Evolutionary conservation across 2,888 invertebrate species (phyloP).

Genomic region (Xanthia togata): DNA sequence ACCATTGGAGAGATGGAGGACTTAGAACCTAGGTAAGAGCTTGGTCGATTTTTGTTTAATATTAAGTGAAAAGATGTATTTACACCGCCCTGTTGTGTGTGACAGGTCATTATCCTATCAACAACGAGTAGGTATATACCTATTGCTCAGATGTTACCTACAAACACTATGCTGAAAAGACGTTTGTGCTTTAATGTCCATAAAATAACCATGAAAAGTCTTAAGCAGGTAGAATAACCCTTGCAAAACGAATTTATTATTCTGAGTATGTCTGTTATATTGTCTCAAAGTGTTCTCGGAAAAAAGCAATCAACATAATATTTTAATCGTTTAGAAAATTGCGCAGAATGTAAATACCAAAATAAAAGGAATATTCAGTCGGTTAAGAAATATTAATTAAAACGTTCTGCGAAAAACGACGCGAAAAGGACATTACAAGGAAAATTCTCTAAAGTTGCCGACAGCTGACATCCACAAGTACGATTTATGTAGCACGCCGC

Average conservation of each 20-base stretch:
- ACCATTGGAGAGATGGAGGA: slow-evolving; percentile 93
- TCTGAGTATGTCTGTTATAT: slow-evolving; percentile 24
- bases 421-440: slow-evolving; percentile 88
- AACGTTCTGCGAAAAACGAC: slow-evolving; percentile 87
- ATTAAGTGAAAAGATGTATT: background rate
- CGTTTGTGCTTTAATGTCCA: background rate
- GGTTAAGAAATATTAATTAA: slow-evolving; percentile 88
- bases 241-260: slow-evolving; percentile 27
- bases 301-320: slow-evolving; percentile 57
- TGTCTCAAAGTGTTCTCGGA: slow-evolving; percentile 39
- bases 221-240: background rate
- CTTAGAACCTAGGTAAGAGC: slow-evolving; percentile 89
- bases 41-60: background rate
- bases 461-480: slow-evolving; percentile 89
- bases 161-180: background rate
- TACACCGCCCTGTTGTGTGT: too few relatives aligned
- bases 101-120: slow-evolving; percentile 5
- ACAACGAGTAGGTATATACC: background rate
- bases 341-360: slow-evolving; percentile 66
- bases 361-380: slow-evolving; percentile 68
- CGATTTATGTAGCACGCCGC: slow-evolving; percentile 85
- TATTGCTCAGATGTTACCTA: background rate
- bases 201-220: background rate
- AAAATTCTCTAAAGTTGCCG: slow-evolving; percentile 87
- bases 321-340: slow-evolving; percentile 54